phyloP scores from a whole-genome alignment of 2,797 vertebrate species.

The Muscicapa striata region DNA sequence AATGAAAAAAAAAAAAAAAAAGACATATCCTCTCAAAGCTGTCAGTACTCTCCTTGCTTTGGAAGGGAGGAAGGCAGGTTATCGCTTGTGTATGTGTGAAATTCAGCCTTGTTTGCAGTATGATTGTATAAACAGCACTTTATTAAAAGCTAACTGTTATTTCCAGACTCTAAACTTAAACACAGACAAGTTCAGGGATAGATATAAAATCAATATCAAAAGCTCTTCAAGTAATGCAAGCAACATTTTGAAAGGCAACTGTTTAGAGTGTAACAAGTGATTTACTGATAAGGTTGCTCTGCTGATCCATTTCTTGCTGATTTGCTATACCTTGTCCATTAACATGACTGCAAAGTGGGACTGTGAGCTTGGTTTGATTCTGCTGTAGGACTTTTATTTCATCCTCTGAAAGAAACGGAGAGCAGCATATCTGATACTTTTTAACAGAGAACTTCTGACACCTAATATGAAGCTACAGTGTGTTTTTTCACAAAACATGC shows the following conservation, averaged over 20 bases:
- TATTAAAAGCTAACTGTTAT: constrained; percentile 55
- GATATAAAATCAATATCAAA: constrained; percentile 43
- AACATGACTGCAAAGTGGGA: neutral
- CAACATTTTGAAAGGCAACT: constrained; percentile 31
- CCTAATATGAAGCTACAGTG: neutral
- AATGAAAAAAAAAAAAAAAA: neutral
- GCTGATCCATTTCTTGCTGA: neutral
- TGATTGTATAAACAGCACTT: constrained; percentile 47
- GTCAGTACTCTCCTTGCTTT: neutral
- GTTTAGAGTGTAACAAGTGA: neutral
- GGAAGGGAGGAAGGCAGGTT: neutral
- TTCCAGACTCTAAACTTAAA: constrained; percentile 30
- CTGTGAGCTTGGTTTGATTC: neutral
- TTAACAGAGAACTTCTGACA: neutral
- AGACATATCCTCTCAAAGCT: neutral
- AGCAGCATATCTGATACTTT: neutral
- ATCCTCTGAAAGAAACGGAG: neutral
- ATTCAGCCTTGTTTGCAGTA: constrained; percentile 45
- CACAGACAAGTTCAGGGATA: neutral
- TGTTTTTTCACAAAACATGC: neutral
- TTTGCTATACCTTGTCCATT: constrained; percentile 9
- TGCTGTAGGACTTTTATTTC: constrained; percentile 27
- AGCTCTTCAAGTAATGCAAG: neutral
- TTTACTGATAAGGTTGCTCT: constrained; percentile 24
- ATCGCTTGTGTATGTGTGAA: neutral